phyloP scores from a whole-genome alignment of 1,140 invertebrate species.

The Dolichoris vasculosae region DNA sequence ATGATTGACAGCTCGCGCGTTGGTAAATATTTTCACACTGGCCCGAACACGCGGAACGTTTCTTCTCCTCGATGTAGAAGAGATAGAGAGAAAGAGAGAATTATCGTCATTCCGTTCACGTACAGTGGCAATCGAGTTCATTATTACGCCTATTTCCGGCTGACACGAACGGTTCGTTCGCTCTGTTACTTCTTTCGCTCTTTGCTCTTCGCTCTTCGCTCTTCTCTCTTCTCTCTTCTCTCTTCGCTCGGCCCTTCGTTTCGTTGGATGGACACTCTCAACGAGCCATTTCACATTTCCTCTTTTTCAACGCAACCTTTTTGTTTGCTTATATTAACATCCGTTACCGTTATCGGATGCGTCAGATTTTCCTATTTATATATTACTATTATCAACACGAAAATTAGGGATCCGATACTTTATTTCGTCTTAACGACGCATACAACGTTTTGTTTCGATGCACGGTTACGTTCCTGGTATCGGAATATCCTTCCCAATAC shows the following conservation, averaged over 20 bases:
- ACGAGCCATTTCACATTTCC: not conserved
- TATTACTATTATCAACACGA: not conserved
- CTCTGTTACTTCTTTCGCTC: not conserved
- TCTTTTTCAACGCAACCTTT: not conserved
- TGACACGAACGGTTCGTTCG: slow-evolving; percentile 44
- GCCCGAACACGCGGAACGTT: not conserved
- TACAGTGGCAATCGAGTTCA: slow-evolving; percentile 60
- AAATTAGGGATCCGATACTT: not conserved
- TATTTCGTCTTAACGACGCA: not conserved
- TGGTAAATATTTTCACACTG: not conserved
- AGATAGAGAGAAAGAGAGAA: slow-evolving; percentile 34
- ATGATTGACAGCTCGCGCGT: not conserved
- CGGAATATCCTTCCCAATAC: too few species aligned
- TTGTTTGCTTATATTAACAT: not conserved
- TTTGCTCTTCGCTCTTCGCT: not conserved
- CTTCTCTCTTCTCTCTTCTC: not conserved
- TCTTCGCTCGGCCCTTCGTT: not conserved
- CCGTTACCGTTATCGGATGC: not conserved
- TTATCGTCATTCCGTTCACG: slow-evolving; percentile 60
- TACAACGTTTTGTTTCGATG: not conserved
- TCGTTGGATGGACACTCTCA: not conserved
- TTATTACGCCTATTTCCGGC: slow-evolving; percentile 65
- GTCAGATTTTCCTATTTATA: not conserved
- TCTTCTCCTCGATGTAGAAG: not conserved
- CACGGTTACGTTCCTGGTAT: not conserved